A percentile compares a stretch with the other conserved stretches of the same genome.
These are phyloP conservation scores for Lonchura striata DNA, from an alignment of 2,113 vertebrate genomes.

Conservation along the genomic window DNA sequence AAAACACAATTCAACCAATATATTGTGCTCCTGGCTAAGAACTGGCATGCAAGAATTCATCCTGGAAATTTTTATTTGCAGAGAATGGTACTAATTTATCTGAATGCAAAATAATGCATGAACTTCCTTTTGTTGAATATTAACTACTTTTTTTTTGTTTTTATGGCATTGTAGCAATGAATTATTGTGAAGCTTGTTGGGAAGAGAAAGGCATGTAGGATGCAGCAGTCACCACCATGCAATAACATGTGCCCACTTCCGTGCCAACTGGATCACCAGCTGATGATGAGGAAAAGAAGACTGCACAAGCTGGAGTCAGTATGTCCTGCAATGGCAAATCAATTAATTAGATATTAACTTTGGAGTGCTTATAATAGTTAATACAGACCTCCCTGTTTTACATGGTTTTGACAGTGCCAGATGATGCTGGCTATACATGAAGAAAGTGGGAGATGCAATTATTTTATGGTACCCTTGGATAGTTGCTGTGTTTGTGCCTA, in stretches of 20 bases:
- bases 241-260: background rate
- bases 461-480: background rate
- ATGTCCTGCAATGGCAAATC: background rate
- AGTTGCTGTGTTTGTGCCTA: background rate
- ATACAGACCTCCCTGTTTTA: background rate
- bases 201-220: background rate
- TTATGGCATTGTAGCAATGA: background rate
- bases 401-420: background rate
- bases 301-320: background rate
- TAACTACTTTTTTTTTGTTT: background rate
- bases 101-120: background rate
- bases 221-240: background rate
- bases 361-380: background rate
- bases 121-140: background rate
- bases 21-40: background rate
- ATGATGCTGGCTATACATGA: background rate
- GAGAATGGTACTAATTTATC: background rate
- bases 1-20: background rate
- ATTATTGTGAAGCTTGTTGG: background rate
- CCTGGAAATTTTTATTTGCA: slow-evolving; percentile 13
- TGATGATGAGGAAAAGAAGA: background rate
- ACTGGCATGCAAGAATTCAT: background rate
- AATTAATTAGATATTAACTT: background rate
- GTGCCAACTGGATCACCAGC: background rate
- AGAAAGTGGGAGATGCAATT: background rate